Evolutionary conservation across 2,888 invertebrate genomes (phyloP).

Genomic region (Lamellibrachia columna): DNA sequence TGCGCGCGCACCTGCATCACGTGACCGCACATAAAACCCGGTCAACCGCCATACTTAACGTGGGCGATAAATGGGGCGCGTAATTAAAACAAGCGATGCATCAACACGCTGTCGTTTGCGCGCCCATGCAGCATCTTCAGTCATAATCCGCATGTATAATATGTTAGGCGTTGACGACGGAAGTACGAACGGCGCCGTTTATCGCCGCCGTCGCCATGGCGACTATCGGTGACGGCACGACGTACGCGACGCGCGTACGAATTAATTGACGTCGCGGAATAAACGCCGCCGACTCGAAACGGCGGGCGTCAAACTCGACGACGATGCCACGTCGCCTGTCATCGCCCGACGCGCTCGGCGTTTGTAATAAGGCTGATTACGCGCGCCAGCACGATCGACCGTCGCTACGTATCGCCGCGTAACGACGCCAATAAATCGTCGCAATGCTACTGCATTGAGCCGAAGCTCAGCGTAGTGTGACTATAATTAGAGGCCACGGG

Average conservation of each 20-base stretch:
- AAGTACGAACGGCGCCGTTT: not conserved
- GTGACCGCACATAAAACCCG: not conserved
- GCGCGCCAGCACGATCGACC: not conserved
- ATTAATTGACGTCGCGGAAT: conserved; percentile 12
- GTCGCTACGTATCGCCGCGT: not conserved
- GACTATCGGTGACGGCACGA: conserved; percentile 12
- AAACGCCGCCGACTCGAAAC: not conserved
- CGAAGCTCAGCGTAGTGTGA: not conserved
- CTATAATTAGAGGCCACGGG: not conserved
- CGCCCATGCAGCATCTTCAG: not conserved
- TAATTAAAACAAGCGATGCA: not conserved
- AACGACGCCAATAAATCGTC: conserved; percentile 1
- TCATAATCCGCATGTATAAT: not conserved
- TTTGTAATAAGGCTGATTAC: conserved; percentile 16
- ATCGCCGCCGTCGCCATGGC: conserved; percentile 8
- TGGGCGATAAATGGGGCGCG: not conserved
- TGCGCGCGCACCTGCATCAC: not conserved
- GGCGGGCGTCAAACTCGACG: not conserved
- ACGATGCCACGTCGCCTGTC: not conserved
- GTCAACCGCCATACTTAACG: not conserved
- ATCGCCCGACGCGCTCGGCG: not conserved
- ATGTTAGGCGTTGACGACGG: not conserved
- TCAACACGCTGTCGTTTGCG: not conserved
- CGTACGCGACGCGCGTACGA: not conserved
- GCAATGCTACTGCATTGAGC: not conserved